A percentile compares a stretch with the other conserved stretches of the same genome.
These are phyloP conservation scores for Sebastes fasciatus DNA, from an alignment of 2,113 vertebrate genomes.

Conservation along the genomic window DNA sequence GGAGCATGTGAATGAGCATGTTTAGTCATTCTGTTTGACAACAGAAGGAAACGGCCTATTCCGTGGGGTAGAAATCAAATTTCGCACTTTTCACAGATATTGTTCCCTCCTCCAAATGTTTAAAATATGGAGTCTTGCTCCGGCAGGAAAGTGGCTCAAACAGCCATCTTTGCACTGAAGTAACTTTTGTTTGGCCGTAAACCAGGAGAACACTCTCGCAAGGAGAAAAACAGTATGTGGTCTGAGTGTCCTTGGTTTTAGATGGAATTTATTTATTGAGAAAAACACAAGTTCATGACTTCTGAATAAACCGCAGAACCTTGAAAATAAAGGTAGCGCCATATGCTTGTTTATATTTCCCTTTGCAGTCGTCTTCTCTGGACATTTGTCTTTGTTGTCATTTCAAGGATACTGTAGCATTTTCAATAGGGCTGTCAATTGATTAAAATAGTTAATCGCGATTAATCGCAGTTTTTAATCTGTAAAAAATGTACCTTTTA, in stretches of 20 bases:
- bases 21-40: constrained; percentile 89
- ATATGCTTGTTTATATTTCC: constrained; percentile 39
- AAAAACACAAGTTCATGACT: constrained; percentile 37
- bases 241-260: constrained; percentile 52
- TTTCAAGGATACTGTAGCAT: constrained; percentile 27
- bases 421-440: neutral
- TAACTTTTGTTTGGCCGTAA: constrained; percentile 76
- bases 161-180: constrained; percentile 46
- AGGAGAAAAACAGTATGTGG: constrained; percentile 51
- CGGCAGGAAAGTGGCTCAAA: constrained; percentile 70
- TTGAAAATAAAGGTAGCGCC: constrained; percentile 33
- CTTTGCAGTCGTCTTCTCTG: constrained; percentile 12
- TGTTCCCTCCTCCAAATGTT: constrained; percentile 75
- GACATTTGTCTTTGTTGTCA: constrained; percentile 23
- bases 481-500: no score
- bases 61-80: constrained; percentile 78
- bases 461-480: no score
- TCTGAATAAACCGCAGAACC: constrained; percentile 40
- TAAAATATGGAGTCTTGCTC: constrained; percentile 74
- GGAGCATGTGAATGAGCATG: constrained; percentile 84
- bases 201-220: constrained; percentile 46
- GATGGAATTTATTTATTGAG: constrained; percentile 43
- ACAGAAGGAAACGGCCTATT: constrained; percentile 83
- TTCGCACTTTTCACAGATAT: constrained; percentile 79
- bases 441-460: no score